Evolutionary conservation across 2,797 vertebrate genomes (phyloP).

Genomic region (Microctenopoma steveboyesi): DNA sequence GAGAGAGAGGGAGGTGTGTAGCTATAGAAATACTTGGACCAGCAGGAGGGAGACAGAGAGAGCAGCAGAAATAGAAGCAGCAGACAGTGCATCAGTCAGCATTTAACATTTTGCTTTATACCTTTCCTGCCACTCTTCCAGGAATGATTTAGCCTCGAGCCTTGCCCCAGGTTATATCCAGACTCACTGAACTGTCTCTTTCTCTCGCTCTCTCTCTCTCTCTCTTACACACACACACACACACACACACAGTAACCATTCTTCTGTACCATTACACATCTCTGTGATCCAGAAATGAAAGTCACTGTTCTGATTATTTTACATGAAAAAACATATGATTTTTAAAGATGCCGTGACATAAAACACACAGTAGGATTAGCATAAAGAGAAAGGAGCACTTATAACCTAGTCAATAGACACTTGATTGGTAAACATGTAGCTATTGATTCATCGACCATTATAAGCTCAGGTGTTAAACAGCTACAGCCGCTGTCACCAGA

Average conservation of each 20-base stretch:
- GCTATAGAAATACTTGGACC: constrained; percentile 15
- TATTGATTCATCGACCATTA: constrained; percentile 65
- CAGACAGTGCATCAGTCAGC: constrained; percentile 69
- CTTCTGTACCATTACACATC: not conserved
- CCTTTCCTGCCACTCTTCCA: constrained; percentile 69
- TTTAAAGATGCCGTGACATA: constrained; percentile 30
- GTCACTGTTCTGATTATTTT: constrained; percentile 48
- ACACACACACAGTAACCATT: not conserved
- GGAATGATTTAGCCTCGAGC: constrained; percentile 72
- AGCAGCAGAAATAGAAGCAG: constrained; percentile 36
- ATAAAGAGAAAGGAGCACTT: constrained; percentile 29
- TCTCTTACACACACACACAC: constrained; percentile 4
- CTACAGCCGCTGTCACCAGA: constrained; percentile 23
- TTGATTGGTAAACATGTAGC: constrained; percentile 69
- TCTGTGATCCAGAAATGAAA: constrained; percentile 34
- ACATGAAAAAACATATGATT: constrained; percentile 49
- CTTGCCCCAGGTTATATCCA: constrained; percentile 69
- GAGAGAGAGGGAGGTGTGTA: not conserved
- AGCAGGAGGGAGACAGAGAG: constrained; percentile 14
- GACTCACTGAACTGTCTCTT: constrained; percentile 38
- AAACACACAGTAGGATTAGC: constrained; percentile 4
- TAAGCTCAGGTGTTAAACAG: constrained; percentile 45
- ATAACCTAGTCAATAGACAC: constrained; percentile 63
- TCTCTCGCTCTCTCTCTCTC: not conserved
- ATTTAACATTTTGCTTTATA: constrained; percentile 70